These are phyloP conservation scores for Athene noctua DNA, from an alignment of 2,113 vertebrate genomes.

Conservation along the genomic window DNA sequence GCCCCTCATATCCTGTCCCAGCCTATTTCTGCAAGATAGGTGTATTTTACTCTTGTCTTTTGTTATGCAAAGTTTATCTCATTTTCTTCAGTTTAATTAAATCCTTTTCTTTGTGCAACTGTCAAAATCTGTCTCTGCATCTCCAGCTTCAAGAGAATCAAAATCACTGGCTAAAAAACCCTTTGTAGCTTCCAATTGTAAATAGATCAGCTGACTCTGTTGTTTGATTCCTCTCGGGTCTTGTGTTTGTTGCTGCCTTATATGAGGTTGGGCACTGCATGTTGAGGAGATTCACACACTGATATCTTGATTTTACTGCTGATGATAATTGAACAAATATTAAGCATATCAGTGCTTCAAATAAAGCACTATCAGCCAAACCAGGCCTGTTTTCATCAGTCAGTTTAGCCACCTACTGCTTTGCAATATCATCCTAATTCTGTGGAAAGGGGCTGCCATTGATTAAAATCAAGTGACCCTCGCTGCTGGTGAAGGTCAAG, in stretches of 20 bases:
- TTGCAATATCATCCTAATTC: slow-evolving; percentile 22
- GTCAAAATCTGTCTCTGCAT: slow-evolving; percentile 33
- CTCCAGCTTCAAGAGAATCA: slow-evolving; percentile 29
- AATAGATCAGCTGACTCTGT: neutral
- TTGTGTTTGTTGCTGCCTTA: neutral
- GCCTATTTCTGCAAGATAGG: neutral
- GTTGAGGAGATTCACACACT: neutral
- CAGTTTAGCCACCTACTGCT: slow-evolving; percentile 32
- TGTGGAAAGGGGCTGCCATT: neutral
- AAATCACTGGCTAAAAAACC: slow-evolving; percentile 27
- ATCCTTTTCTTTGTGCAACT: slow-evolving; percentile 18
- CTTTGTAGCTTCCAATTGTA: neutral
- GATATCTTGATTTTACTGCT: slow-evolving; percentile 26
- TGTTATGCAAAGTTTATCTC: slow-evolving; percentile 49
- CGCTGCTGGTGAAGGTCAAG: slow-evolving; percentile 22
- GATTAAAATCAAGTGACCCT: slow-evolving; percentile 50
- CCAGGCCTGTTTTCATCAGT: slow-evolving; percentile 30
- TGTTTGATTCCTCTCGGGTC: slow-evolving; percentile 13
- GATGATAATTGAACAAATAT: slow-evolving; percentile 51
- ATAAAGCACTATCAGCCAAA: slow-evolving; percentile 23
- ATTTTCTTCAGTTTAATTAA: slow-evolving; percentile 59
- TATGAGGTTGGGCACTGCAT: neutral
- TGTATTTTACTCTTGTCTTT: neutral
- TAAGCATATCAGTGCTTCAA: slow-evolving; percentile 46
- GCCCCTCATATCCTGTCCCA: neutral